Base-by-base conservation (phyloP, 2,113 vertebrate genomes). In the Mus spicilegus region DNA sequence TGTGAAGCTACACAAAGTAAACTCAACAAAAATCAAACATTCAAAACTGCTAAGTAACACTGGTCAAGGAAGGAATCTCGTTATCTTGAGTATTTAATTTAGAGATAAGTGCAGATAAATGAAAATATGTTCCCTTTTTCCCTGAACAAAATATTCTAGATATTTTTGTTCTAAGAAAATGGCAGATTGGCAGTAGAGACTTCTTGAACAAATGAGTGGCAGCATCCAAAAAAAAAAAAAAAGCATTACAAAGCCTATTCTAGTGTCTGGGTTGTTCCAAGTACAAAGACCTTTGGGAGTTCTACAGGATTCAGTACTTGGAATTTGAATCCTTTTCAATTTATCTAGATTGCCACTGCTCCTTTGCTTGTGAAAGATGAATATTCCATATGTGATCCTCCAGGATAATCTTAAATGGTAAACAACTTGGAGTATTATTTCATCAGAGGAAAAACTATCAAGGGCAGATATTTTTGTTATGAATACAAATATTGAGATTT, bases 381-480 rank as follows among this genome's bases (percentile, higher is more conserved):
- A 33, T 80, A 7, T 87, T n/a, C 76, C 28, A 0, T 58, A 61
- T 77, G 20, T 70, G 7, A 12, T 39, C 58, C 49, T 89, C 63
- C 91, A 39, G 42, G 3, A 85, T 78, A 14, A 56, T 26, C 85
- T 91, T 73, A 82, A 96, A 77, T 36, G 33, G 14, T 65, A 30
- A 82, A 84, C 56, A 76, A 36, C 67, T 91, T 73, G 13, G 16
- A 82, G 42, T 91, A 22, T 76, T 81, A 81, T 69, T 90, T 95
- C 6, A 73, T 73, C n/a, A 86, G 65, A 86, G 87, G 13, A 94
- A 63, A 30, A 85, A 54, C 73, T 70, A 70, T 70, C 2, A 69
- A 87, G 28, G 73, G n/a, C 7, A 89, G 49, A 65, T 1, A 14
- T 92, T 82, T 90, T 87, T 11, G 42, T 6, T 17, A 9, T 84